Percentiles rank a stretch among this genome's conserved stretches.
These are phyloP conservation scores for Ceuthmochares aereus DNA, from an alignment of 2,113 vertebrate genomes.

Conservation along the genomic window DNA sequence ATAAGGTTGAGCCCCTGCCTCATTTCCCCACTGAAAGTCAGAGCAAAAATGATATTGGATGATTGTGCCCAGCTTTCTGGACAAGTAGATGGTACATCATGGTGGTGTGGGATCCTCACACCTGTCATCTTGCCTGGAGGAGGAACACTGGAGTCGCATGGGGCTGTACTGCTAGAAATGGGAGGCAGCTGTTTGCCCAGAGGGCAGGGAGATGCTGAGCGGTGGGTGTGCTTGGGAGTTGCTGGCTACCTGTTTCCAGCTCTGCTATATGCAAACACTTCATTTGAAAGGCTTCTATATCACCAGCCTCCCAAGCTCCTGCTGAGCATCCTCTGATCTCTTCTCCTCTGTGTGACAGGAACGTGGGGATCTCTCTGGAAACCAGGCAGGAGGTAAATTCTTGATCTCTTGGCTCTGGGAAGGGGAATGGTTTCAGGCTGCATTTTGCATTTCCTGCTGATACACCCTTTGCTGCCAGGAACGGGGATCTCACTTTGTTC, in stretches of 20 bases:
- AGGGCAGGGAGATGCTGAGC: not conserved
- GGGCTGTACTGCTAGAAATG: not conserved
- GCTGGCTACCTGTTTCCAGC: not conserved
- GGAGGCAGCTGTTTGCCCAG: conserved; percentile 1
- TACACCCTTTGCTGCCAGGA: not conserved
- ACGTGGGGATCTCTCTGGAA: not conserved
- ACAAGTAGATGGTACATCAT: not conserved
- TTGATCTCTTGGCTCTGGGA: not conserved
- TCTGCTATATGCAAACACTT: not conserved
- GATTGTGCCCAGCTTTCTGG: not conserved
- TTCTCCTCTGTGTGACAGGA: not conserved
- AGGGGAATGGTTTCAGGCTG: not conserved
- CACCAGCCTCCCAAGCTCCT: not conserved
- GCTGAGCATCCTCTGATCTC: not conserved
- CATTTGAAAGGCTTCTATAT: not conserved
- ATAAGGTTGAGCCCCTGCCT: not conserved
- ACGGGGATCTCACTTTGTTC: not conserved
- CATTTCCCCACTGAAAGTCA: not conserved
- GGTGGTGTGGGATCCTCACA: rapidly evolving
- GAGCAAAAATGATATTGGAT: not conserved
- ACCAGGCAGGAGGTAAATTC: not conserved
- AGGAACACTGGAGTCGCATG: not conserved
- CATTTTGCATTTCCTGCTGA: not conserved
- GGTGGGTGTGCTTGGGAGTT: not conserved
- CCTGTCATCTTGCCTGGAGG: not conserved